phyloP scores from a whole-genome alignment of 2,888 invertebrate genomes.

The Hofmannophila pseudospretella region DNA sequence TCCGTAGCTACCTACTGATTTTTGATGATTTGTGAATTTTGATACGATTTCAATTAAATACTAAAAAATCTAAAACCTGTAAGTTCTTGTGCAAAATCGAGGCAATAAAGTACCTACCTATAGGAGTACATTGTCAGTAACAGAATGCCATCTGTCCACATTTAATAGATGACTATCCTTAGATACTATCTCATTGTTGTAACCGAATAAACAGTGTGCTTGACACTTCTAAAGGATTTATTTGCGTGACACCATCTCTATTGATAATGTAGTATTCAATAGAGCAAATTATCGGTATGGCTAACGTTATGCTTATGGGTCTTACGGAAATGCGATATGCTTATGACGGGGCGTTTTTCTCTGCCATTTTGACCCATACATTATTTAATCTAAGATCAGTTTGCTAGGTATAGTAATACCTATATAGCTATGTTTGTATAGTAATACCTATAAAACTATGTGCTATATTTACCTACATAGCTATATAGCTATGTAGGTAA shows the following conservation, averaged over 20 bases:
- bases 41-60: too few relatives aligned
- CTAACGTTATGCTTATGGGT: constrained; percentile 17
- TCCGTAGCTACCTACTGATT: too few relatives aligned
- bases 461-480: too few relatives aligned
- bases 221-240: constrained; percentile 20
- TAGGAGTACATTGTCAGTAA: background rate
- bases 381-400: constrained; percentile 22
- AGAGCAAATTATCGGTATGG: constrained; percentile 35
- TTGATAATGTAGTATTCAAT: constrained; percentile 36
- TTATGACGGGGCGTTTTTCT: constrained; percentile 45
- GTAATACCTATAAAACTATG: too few relatives aligned
- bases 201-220: constrained; percentile 1
- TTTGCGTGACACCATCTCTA: constrained; percentile 22
- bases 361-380: constrained; percentile 30
- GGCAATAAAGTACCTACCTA: background rate
- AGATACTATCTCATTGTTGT: constrained; percentile 3
- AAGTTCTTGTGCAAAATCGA: too few relatives aligned
- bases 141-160: background rate
- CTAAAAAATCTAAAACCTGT: too few relatives aligned
- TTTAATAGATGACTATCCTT: constrained; percentile 5
- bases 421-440: too few relatives aligned
- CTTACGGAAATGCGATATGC: constrained; percentile 36
- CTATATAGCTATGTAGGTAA: background rate
- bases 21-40: too few relatives aligned
- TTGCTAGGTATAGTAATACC: too few relatives aligned